Conservation (phyloP, 2,113 vertebrate genomes). For the Mastomys coucha region DNA sequence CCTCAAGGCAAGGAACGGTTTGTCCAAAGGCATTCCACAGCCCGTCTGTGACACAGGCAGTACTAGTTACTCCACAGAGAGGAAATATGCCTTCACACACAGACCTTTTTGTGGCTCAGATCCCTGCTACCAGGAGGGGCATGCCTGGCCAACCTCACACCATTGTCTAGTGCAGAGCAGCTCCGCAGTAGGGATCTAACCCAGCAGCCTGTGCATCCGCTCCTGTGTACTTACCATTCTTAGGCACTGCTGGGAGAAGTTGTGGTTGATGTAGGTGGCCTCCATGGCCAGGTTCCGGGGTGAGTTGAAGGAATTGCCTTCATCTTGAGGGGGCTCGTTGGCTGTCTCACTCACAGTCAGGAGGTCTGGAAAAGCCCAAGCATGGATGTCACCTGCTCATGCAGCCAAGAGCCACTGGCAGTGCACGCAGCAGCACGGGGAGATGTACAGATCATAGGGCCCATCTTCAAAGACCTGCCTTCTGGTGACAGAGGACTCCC, state of each 20-base stretch:
- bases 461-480: neutral
- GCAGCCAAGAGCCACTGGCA: neutral
- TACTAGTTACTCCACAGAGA: neutral
- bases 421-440: neutral
- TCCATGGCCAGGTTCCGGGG: constrained; percentile 99
- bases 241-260: constrained; percentile 99
- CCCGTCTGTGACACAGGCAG: neutral
- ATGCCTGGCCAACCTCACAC: fast-evolving
- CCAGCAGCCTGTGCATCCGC: fast-evolving
- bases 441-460: neutral
- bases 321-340: constrained; percentile 98
- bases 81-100: neutral
- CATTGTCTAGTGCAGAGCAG: neutral
- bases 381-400: neutral
- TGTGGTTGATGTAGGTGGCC: constrained; percentile 99
- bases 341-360: constrained; percentile 98
- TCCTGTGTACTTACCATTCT: constrained; percentile 89
- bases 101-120: too few species aligned
- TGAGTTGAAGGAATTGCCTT: constrained; percentile 98
- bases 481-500: neutral
- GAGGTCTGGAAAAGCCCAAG: constrained; percentile 88
- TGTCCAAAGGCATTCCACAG: neutral
- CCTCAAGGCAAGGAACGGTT: neutral
- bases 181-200: neutral
- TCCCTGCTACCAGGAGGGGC: neutral